Conservation (phyloP, 2,888 invertebrate genomes). For the Drosophila kambysellisi region DNA sequence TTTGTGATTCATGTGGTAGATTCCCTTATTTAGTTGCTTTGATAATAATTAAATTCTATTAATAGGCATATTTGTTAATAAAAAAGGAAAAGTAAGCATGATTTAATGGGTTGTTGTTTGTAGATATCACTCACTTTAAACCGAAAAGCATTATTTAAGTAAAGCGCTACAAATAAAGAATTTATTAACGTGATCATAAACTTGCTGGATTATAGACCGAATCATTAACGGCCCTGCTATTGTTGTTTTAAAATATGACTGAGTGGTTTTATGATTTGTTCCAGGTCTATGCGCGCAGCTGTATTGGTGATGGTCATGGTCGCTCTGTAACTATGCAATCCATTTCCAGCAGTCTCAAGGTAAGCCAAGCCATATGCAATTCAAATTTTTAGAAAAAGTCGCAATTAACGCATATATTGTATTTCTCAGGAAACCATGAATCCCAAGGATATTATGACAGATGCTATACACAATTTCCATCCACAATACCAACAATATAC, state of each 20-base stretch:
- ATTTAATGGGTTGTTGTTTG: not conserved
- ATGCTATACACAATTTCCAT: conserved; percentile 99
- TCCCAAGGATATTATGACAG: conserved; percentile 99
- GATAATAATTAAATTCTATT: not conserved
- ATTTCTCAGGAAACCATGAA: conserved; percentile 95
- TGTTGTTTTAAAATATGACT: not conserved
- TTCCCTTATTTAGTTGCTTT: not conserved
- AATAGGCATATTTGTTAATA: not conserved
- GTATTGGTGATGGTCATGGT: conserved; percentile 93
- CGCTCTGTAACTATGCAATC: conserved; percentile 99
- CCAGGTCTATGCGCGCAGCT: conserved; percentile 91
- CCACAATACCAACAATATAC: conserved; percentile 99
- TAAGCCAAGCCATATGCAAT: conserved; percentile 77
- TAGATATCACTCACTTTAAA: not conserved
- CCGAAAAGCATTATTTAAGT: not conserved
- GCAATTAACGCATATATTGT: not conserved
- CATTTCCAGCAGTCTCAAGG: conserved; percentile 99
- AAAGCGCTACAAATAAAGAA: not conserved
- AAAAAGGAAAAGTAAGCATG: not conserved
- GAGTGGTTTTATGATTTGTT: conserved; percentile 10
- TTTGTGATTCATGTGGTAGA: conserved; percentile 33
- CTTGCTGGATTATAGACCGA: not conserved
- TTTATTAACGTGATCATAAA: not conserved
- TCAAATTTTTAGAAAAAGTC: conserved; percentile 5
- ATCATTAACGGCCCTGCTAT: not conserved